Percentiles rank a stretch among this genome's conserved stretches.
These are phyloP conservation scores for Festucalex cinctus DNA, from an alignment of 2,113 vertebrate species.

Conservation along the genomic window DNA sequence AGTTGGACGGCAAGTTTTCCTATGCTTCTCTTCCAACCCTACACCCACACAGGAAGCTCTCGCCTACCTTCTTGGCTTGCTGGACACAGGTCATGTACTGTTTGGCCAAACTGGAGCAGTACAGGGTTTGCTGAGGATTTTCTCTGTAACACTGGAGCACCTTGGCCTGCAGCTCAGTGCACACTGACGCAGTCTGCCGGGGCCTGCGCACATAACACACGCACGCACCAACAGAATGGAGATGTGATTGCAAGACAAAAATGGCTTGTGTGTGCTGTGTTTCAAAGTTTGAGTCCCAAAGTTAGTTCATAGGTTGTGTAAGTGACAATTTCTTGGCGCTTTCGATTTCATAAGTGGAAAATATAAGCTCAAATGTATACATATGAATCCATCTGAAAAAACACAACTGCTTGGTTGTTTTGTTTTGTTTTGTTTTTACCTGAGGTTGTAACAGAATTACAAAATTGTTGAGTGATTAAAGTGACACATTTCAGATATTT, in stretches of 20 bases:
- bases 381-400: constrained; percentile 43
- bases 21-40: background rate
- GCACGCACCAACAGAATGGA: constrained; percentile 23
- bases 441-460: constrained; percentile 52
- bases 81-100: constrained; percentile 87
- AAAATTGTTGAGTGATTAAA: background rate
- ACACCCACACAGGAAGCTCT: background rate
- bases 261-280: background rate
- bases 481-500: background rate
- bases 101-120: constrained; percentile 85
- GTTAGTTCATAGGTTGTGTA: background rate
- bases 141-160: constrained; percentile 86
- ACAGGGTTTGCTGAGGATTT: constrained; percentile 81
- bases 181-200: constrained; percentile 74
- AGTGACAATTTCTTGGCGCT: background rate
- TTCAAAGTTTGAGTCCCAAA: background rate
- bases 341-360: background rate
- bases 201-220: constrained; percentile 59
- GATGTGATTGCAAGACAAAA: constrained; percentile 30
- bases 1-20: background rate
- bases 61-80: constrained; percentile 81
- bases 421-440: constrained; percentile 62
- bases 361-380: background rate
- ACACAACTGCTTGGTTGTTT: constrained; percentile 64
- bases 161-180: constrained; percentile 80